Evolutionary conservation across 1,140 invertebrate species (phyloP).

Genomic region (Aporrectodea caliginosa): DNA sequence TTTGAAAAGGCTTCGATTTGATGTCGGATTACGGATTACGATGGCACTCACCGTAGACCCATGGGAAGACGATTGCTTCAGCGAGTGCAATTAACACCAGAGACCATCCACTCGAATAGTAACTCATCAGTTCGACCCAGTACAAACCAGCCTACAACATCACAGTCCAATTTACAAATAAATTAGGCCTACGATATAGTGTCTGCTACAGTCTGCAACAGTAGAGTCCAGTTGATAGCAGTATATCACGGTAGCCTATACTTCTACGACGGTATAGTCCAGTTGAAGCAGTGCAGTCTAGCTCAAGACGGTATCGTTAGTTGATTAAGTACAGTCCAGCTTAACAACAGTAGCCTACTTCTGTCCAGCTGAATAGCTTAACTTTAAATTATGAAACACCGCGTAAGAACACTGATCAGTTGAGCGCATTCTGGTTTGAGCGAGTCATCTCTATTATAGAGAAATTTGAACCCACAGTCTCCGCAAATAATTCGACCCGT

Average conservation of each 20-base stretch:
- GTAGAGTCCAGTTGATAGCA: not conserved
- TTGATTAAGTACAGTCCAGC: too few species aligned
- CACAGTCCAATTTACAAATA: too few species aligned
- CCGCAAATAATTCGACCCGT: too few species aligned
- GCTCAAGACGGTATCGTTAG: not conserved
- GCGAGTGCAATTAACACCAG: constrained; percentile 24
- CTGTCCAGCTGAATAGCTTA: too few species aligned
- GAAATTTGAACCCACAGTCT: too few species aligned
- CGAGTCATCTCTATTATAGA: too few species aligned
- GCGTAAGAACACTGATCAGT: too few species aligned
- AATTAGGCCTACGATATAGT: not conserved
- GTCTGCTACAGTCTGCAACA: not conserved
- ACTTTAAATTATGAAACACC: too few species aligned
- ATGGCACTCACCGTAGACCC: constrained; percentile 31
- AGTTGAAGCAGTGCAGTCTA: not conserved
- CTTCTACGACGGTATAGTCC: not conserved
- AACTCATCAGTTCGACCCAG: constrained; percentile 31
- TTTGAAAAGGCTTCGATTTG: too few species aligned
- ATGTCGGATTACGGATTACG: too few species aligned
- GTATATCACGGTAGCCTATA: not conserved
- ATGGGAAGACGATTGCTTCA: constrained; percentile 30
- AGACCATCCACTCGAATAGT: constrained; percentile 32
- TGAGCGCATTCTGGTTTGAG: too few species aligned
- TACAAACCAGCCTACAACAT: constrained; percentile 27
- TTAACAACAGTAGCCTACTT: too few species aligned